Evolutionary conservation across 2,888 invertebrate species (phyloP).

Genomic region (Spialia ferax): DNA sequence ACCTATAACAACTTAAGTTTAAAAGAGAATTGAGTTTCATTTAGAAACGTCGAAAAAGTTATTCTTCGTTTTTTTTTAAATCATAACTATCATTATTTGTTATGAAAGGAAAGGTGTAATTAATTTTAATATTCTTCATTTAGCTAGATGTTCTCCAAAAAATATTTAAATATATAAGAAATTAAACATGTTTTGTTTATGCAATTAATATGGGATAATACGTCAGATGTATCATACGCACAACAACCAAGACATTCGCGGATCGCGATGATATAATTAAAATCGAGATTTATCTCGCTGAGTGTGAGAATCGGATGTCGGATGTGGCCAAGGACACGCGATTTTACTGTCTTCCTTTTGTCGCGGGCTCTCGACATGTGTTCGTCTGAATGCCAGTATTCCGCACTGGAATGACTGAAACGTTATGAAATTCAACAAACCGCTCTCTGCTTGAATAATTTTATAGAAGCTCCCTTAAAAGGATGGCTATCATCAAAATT

Average conservation of each 20-base stretch:
- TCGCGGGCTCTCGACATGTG: conserved; percentile 51
- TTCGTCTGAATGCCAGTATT: conserved; percentile 11
- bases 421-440: background rate
- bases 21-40: too few species aligned
- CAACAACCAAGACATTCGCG: background rate
- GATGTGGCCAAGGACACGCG: conserved; percentile 79
- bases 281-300: conserved; percentile 34
- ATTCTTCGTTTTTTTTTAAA: too few species aligned
- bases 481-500: background rate
- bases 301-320: conserved; percentile 83
- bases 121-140: too few species aligned
- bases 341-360: conserved; percentile 72
- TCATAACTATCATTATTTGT: too few species aligned
- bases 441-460: background rate
- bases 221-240: background rate
- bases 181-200: too few species aligned
- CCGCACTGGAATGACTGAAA: background rate
- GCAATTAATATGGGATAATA: background rate
- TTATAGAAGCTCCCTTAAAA: background rate
- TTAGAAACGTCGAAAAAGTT: too few species aligned
- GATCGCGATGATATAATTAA: conserved; percentile 32
- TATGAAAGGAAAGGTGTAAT: too few species aligned
- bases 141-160: too few species aligned
- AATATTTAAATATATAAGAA: too few species aligned
- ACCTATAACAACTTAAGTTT: too few species aligned